phyloP scores from a whole-genome alignment of 2,888 invertebrate species.

The Drosophila pullipes region DNA sequence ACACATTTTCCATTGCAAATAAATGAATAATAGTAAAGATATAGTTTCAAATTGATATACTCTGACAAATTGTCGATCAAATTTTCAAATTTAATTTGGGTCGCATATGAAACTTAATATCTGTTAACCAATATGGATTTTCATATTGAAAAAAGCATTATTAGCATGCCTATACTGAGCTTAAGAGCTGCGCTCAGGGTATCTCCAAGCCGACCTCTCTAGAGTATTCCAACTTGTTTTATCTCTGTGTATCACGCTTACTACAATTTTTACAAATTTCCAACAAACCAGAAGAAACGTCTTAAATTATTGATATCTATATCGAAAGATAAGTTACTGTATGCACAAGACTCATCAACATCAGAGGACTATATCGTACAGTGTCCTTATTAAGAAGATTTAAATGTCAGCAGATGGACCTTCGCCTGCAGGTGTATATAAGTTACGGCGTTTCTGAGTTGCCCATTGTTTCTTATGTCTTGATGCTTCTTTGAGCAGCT shows the following conservation, averaged over 20 bases:
- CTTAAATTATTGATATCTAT: background rate
- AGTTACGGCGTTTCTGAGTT: background rate
- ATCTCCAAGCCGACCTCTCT: background rate
- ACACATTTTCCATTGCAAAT: background rate
- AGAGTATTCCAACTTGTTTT: background rate
- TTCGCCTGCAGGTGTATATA: too few species aligned
- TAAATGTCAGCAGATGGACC: background rate
- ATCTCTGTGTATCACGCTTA: background rate
- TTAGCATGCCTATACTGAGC: background rate
- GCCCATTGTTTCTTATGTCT: background rate
- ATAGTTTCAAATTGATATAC: background rate
- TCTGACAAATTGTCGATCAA: background rate
- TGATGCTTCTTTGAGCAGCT: constrained; percentile 7
- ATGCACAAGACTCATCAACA: background rate
- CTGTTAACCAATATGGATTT: background rate
- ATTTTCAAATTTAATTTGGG: background rate
- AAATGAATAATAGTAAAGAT: background rate
- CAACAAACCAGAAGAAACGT: background rate
- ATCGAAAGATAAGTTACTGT: too few species aligned
- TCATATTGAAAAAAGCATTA: background rate
- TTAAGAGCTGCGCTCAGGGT: background rate
- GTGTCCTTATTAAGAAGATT: background rate
- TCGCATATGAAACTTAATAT: too few species aligned
- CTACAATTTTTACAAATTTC: background rate
- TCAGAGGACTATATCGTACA: background rate